phyloP scores from a whole-genome alignment of 2,797 vertebrate species.

The Danio albolineatus region DNA sequence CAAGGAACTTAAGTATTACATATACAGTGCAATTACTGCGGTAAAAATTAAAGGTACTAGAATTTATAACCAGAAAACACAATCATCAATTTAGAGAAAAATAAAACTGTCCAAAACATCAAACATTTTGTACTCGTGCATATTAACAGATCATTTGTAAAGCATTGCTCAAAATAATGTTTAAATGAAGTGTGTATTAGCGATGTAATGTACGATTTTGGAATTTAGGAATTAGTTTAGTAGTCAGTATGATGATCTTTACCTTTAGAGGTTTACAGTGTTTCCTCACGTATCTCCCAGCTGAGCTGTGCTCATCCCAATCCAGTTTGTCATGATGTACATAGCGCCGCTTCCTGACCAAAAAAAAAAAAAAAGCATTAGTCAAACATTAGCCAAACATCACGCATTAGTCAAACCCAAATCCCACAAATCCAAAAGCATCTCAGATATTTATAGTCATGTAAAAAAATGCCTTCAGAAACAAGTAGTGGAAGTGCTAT shows the following conservation, averaged over 20 bases:
- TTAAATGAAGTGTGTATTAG: neutral
- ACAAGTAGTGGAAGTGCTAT: no score
- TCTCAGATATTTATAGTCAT: neutral
- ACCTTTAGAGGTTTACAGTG: conserved; percentile 89
- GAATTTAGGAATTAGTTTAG: neutral
- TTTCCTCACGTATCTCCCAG: conserved; percentile 83
- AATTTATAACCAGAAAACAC: conserved; percentile 15
- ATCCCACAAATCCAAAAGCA: neutral
- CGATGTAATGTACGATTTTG: neutral
- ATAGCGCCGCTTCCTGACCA: conserved; percentile 83
- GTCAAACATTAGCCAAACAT: no score
- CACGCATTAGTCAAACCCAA: neutral
- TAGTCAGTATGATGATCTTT: conserved; percentile 33
- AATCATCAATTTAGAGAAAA: conserved; percentile 1
- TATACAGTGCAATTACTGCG: neutral
- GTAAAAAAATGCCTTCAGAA: no score
- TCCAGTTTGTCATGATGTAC: conserved; percentile 82
- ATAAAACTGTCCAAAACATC: neutral
- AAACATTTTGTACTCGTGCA: neutral
- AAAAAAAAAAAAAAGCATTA: neutral
- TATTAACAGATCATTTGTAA: neutral
- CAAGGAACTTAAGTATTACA: neutral
- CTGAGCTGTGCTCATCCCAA: conserved; percentile 85
- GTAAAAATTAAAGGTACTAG: neutral
- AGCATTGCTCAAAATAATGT: neutral